phyloP scores from a whole-genome alignment of 1,140 invertebrate genomes.

The Helicoverpa zea region DNA sequence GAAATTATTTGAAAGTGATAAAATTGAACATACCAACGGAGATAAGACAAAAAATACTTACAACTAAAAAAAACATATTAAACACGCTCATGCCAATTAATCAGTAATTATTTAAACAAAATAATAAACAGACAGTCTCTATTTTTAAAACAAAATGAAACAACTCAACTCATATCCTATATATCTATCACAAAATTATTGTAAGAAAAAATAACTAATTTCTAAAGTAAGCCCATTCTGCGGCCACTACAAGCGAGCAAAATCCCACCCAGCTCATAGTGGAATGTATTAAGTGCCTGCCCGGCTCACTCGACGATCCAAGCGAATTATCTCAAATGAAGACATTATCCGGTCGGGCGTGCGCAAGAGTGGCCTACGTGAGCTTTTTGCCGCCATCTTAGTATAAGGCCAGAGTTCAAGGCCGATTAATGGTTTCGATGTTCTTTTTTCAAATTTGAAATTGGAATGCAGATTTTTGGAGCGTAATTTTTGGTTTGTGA shows the following conservation, averaged over 20 bases:
- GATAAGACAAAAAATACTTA: no score
- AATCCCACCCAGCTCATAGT: slow-evolving; percentile 54
- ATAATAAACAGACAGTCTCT: no score
- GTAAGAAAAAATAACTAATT: background rate
- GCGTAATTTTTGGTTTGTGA: no score
- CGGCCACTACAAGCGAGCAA: slow-evolving; percentile 32
- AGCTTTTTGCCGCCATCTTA: slow-evolving; percentile 54
- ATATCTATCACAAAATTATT: no score
- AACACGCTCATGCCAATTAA: no score
- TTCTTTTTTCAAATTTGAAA: background rate
- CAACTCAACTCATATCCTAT: no score
- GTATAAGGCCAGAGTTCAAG: slow-evolving; percentile 49
- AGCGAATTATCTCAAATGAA: slow-evolving; percentile 74
- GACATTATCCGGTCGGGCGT: slow-evolving; percentile 68
- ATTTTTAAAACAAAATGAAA: no score
- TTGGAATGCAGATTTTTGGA: background rate
- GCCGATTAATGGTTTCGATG: slow-evolving; percentile 25
- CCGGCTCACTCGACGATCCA: slow-evolving; percentile 46
- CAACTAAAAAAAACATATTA: no score
- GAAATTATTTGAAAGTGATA: no score
- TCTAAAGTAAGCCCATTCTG: slow-evolving; percentile 15
- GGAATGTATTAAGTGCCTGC: slow-evolving; percentile 50
- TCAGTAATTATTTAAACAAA: no score
- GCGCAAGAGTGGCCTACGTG: slow-evolving; percentile 59
- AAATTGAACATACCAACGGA: no score